phyloP scores from a whole-genome alignment of 2,113 vertebrate genomes.

The Podarcis muralis region DNA sequence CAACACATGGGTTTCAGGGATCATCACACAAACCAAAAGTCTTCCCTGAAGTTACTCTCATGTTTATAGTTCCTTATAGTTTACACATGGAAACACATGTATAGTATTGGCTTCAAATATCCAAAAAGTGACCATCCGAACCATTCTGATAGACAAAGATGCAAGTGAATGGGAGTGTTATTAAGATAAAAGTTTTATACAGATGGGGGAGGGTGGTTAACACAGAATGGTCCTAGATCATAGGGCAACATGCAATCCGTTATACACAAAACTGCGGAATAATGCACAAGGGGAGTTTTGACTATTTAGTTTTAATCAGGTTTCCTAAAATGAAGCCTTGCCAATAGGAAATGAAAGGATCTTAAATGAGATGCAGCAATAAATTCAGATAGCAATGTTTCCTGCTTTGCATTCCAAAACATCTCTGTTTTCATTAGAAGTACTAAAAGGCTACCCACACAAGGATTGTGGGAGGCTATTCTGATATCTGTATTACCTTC shows the following conservation, averaged over 20 bases:
- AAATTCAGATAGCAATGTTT: not conserved
- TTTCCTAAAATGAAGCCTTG: constrained; percentile 4
- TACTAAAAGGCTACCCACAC: constrained; percentile 5
- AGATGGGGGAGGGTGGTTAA: not conserved
- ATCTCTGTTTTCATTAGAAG: constrained; percentile 5
- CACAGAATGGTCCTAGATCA: not conserved
- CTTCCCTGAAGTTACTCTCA: not conserved
- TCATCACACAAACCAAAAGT: not conserved
- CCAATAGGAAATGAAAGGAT: constrained; percentile 12
- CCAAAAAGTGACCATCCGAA: not conserved
- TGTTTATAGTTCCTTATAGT: not conserved
- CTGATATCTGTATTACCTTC: not conserved
- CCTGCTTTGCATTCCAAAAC: constrained; percentile 17
- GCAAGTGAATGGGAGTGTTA: not conserved
- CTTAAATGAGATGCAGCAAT: not conserved
- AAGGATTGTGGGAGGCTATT: not conserved
- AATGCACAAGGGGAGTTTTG: not conserved
- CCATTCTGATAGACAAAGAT: not conserved
- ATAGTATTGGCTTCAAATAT: not conserved
- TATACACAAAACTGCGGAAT: not conserved
- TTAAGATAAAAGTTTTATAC: not conserved
- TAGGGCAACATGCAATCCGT: not conserved
- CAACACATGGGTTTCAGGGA: not conserved
- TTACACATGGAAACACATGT: not conserved
- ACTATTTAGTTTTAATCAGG: not conserved